Conservation (phyloP, 2,113 vertebrate genomes). For the Clarias gariepinus region DNA sequence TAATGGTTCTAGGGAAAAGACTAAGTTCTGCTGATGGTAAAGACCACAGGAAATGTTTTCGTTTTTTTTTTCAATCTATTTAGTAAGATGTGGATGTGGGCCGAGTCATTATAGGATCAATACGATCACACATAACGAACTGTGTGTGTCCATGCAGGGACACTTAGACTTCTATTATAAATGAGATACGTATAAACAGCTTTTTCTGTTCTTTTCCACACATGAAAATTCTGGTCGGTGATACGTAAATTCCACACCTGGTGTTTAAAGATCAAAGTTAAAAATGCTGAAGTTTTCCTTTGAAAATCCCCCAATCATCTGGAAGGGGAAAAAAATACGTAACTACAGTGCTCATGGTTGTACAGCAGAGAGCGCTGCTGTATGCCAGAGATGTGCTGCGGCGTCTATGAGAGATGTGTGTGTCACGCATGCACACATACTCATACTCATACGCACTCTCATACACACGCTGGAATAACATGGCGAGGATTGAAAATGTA, state of each 20-base stretch:
- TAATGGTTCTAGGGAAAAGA: not conserved
- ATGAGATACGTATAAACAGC: not conserved
- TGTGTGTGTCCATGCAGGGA: not conserved
- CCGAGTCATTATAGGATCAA: not conserved
- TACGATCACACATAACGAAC: not conserved
- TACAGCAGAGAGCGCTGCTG: constrained; percentile 37
- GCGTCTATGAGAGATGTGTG: constrained; percentile 11
- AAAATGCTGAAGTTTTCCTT: not conserved
- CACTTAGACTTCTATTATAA: not conserved
- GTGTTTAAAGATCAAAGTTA: not conserved
- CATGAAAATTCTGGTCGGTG: not conserved
- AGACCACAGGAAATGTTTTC: not conserved
- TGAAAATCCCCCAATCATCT: not conserved
- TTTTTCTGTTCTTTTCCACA: not conserved
- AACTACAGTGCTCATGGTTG: not conserved
- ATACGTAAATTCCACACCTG: not conserved
- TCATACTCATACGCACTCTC: not conserved
- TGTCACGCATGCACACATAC: not conserved
- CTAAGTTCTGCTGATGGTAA: not conserved
- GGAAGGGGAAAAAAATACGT: too few relatives aligned
- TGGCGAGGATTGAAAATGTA: constrained; percentile 50
- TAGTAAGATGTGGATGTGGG: not conserved
- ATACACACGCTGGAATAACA: constrained; percentile 13
- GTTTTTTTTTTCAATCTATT: not conserved
- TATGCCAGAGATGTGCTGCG: not conserved